These are phyloP conservation scores for Ichneumon xanthorius DNA, from an alignment of 2,888 invertebrate genomes.

Conservation along the genomic window DNA sequence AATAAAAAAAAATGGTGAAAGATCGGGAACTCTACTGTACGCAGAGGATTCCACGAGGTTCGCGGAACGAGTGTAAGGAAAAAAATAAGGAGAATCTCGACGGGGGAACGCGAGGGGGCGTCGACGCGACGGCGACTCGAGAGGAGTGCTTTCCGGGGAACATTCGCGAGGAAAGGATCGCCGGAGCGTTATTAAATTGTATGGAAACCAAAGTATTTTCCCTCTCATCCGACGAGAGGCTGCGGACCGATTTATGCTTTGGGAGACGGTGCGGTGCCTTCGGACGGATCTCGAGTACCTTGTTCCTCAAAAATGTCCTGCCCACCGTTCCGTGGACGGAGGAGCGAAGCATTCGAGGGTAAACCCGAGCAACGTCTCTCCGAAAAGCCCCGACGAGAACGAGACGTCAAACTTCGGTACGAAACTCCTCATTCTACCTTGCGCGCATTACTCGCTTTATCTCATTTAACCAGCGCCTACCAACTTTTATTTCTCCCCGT, in stretches of 20 bases:
- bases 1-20: background rate
- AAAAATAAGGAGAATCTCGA: slow-evolving; percentile 35
- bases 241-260: slow-evolving; percentile 69
- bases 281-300: background rate
- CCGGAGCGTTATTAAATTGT: slow-evolving; percentile 72
- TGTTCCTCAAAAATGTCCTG: background rate
- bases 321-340: background rate
- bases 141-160: slow-evolving; percentile 20
- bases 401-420: slow-evolving; percentile 4
- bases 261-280: slow-evolving; percentile 57
- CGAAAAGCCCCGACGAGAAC: background rate
- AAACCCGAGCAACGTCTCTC: background rate
- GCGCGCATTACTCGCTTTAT: slow-evolving; percentile 2
- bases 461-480: background rate
- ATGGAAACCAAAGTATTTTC: slow-evolving; percentile 71
- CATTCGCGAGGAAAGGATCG: background rate
- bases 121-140: slow-evolving; percentile 27
- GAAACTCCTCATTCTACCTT: background rate
- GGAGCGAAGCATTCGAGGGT: background rate
- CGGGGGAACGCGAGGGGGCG: slow-evolving; percentile 38
- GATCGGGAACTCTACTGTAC: background rate
- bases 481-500: background rate
- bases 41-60: background rate
- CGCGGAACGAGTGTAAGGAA: background rate
- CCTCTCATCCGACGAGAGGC: background rate